A percentile compares a stretch with the other conserved stretches of the same genome.
These are phyloP conservation scores for Tapera naevia DNA, from an alignment of 2,797 vertebrate species.

Conservation along the genomic window DNA sequence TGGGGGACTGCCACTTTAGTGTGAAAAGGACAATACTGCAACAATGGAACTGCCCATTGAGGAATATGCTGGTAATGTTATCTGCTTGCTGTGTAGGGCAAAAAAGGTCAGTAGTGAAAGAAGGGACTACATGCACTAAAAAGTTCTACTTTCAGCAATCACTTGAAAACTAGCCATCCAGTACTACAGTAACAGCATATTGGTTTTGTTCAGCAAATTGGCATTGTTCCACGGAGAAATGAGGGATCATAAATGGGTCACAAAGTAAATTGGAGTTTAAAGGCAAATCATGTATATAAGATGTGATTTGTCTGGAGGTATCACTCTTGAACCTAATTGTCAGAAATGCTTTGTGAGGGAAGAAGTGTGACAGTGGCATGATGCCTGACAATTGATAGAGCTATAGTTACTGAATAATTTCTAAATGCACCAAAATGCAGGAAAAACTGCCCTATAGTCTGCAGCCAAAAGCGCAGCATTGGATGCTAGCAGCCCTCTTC, in stretches of 20 bases:
- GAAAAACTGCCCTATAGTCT: background rate
- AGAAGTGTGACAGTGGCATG: fast-evolving
- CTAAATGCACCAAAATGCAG: background rate
- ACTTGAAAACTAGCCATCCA: background rate
- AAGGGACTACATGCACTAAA: background rate
- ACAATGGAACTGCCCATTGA: background rate
- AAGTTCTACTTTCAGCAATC: background rate
- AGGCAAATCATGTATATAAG: background rate
- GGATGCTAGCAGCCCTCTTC: background rate
- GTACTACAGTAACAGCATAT: background rate
- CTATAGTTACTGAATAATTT: background rate
- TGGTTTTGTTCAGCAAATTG: background rate
- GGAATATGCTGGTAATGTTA: background rate
- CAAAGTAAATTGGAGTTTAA: background rate
- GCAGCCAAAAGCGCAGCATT: background rate
- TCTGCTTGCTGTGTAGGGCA: background rate
- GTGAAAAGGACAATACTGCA: background rate
- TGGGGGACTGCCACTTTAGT: fast-evolving
- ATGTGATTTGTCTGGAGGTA: background rate
- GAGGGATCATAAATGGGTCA: background rate
- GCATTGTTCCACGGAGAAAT: background rate
- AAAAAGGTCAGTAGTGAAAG: background rate
- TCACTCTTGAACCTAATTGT: background rate
- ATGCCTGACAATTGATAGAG: background rate
- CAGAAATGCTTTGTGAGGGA: background rate